phyloP scores from a whole-genome alignment of 2,113 vertebrate species.

The Athene noctua region DNA sequence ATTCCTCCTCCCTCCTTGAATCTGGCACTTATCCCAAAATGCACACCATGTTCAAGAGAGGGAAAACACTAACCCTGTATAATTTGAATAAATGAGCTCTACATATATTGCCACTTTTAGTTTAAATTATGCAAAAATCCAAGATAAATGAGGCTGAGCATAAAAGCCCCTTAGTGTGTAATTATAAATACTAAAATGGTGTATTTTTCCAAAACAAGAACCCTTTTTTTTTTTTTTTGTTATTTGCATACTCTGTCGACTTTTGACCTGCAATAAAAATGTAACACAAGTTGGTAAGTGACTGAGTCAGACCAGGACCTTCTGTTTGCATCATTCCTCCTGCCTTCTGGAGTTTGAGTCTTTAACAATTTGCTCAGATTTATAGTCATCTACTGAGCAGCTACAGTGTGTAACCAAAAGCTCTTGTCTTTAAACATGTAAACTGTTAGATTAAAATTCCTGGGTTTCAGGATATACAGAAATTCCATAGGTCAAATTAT shows the following conservation, averaged over 20 bases:
- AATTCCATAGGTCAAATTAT: background rate
- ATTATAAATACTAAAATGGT: conserved; percentile 58
- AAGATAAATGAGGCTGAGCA: conserved; percentile 53
- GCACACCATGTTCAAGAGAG: conserved; percentile 33
- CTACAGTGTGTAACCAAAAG: background rate
- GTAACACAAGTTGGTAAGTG: conserved; percentile 47
- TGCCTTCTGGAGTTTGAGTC: conserved; percentile 45
- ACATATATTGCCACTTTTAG: conserved; percentile 44
- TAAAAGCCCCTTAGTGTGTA: conserved; percentile 34
- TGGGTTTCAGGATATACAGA: background rate
- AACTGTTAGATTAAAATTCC: conserved; percentile 31
- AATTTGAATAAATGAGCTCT: conserved; percentile 56
- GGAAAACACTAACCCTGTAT: conserved; percentile 60
- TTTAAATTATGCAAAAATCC: conserved; percentile 59
- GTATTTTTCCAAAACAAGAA: conserved; percentile 57
- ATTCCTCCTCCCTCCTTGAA: background rate
- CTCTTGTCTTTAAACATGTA: background rate
- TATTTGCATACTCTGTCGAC: conserved; percentile 59
- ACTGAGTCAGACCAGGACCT: conserved; percentile 64
- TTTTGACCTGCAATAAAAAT: conserved; percentile 62
- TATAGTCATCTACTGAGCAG: background rate
- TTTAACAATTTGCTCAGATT: conserved; percentile 13
- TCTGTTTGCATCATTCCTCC: conserved; percentile 54
- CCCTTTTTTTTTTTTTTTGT: background rate
- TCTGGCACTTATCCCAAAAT: conserved; percentile 39